Base-by-base conservation (phyloP, 2,888 invertebrate species). In the Antitype chi region DNA sequence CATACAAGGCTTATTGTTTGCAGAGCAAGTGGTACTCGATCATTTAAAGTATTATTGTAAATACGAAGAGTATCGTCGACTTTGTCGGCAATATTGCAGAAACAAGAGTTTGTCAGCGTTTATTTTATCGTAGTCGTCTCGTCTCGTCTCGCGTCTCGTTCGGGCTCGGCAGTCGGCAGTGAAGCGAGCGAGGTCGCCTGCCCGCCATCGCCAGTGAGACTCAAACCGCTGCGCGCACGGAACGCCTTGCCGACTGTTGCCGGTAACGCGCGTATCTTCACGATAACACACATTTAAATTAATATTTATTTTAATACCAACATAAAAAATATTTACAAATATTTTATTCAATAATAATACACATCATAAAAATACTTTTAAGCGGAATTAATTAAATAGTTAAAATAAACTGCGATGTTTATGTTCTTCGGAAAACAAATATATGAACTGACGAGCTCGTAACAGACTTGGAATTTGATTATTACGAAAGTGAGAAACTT, bases 181-280 rank as follows among this genome's bases (percentile, higher is more conserved):
- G 75, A 76, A 88, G 81, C 78, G 81, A 78, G 82, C 84, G 80
- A 82, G 80, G 76, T 77, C 79, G 82, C 70, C 52, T 28, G 78
- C 59, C 53, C 9, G 70, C 70, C 72, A 47, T 11, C 70, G 88
- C 84, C 94, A 96, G 96, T 96, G 87, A 91, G 91, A 90, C 86
- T 87, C 85, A 85, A 90, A 85, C 90, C 93, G 93, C 91, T 91
- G 84, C 76, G 89, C 82, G 85, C 85, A 90, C 90, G 89, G 90
- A 91, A 93, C 94, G 95, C 90, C 86, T 89, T 78, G 87, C 72
- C 85, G 87, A 84, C 80, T 85, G 82, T 81, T 73, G 70, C 79
- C 85, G 83, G 83, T 81, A 85, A 89, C 92, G 92, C 94, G 94
- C 90, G 90, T 87, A 88, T 88, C 83, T 85, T 89, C 88, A 90